Evolutionary conservation across 2,797 vertebrate species (phyloP), one percentile per base, ranked within the genome.

Genomic region (Siniperca obscura): DNA sequence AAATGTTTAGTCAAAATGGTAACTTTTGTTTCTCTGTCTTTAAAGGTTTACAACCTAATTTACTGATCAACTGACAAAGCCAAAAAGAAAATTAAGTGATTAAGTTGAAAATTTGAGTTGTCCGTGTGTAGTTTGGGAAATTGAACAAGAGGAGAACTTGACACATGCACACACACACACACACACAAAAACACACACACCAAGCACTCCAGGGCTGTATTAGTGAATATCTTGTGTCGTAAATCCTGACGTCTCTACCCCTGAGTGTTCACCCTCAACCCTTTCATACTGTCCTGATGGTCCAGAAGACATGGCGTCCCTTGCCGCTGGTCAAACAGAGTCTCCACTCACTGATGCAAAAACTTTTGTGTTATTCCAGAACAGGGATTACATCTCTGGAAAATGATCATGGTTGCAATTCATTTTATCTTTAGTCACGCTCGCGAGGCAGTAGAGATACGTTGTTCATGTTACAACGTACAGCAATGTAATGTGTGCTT

Each of bases 271-370:
- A 78, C 56, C 76, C 76, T 42, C 40, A 17, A 44, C 64, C 53
- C 22, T 62, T 56, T 77, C 57, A 11, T 7, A 38, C 55, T 21
- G 7, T 59, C 66, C 53, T 74, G 69, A 74, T 36, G n/a, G 59
- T 62, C 56, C 42, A 53, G 69, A 61, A 73, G 77, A 84, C 76
- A 48, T 3, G 12, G 22, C 40, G 78, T 88, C 81, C 85, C 71
- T 30, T 0, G 0, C 67, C 17, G 9, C 36, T 42, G 16, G 42
- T 86, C 36, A 82, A 64, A 72, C 25, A 67, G 3, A 84, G 30
- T 62, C 60, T 65, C 17, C 72, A 11, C 56, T 65, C n/a, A 12
- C 65, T 73, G 67, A 74, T 71, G 48, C 70, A 69, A 14, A 79
- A 76, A 55, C 13, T 14, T 55, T 59, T 64, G 27, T 56, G 22